Evolutionary conservation across 2,888 invertebrate genomes (phyloP).

Genomic region (Tenodera sinensis): DNA sequence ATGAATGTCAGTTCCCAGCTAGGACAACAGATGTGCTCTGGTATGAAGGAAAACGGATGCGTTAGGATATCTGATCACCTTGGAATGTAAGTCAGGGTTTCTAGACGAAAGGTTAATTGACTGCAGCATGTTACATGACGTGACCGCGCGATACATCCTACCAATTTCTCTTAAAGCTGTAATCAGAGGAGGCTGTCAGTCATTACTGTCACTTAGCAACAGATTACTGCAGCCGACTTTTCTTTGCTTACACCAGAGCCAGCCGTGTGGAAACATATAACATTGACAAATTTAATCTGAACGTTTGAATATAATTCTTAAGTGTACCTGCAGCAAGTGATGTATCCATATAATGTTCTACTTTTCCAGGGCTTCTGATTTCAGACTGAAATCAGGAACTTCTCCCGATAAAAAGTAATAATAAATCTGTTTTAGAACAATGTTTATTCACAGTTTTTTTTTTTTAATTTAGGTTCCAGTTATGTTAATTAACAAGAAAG

Average conservation of each 20-base stretch:
- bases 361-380: too few relatives aligned
- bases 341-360: too few relatives aligned
- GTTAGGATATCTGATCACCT: neutral
- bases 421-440: too few relatives aligned
- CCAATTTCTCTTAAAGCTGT: neutral
- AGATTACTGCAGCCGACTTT: neutral
- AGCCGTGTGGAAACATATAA: too few relatives aligned
- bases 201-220: neutral
- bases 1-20: neutral
- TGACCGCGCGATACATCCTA: neutral
- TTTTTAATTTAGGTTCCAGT: too few relatives aligned
- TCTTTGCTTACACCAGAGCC: neutral
- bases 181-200: neutral
- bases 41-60: neutral
- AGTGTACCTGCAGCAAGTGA: too few relatives aligned
- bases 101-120: neutral
- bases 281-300: too few relatives aligned
- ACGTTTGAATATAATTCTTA: too few relatives aligned
- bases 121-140: neutral
- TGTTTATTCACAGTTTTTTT: too few relatives aligned
- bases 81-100: neutral
- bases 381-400: too few relatives aligned
- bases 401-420: too few relatives aligned
- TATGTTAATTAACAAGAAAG: too few relatives aligned
- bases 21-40: neutral